Percentiles rank a stretch among this genome's conserved stretches.
phyloP scores from a whole-genome alignment of 2,888 invertebrate species.

The Phyllotreta striolata region DNA sequence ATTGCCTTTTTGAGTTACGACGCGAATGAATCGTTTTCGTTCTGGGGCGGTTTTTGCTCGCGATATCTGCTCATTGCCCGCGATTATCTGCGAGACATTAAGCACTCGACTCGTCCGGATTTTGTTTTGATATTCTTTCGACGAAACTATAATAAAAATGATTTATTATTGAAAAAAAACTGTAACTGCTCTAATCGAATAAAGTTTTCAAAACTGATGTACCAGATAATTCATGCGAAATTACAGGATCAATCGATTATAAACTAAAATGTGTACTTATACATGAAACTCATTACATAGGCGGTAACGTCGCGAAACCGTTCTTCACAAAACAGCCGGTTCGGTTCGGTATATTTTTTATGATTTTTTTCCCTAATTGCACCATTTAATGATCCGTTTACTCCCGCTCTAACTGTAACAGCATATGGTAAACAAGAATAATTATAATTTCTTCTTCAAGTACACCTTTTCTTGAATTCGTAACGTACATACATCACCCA shows the following conservation, averaged over 20 bases:
- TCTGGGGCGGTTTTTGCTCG: slow-evolving; percentile 11
- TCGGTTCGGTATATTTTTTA: slow-evolving; percentile 2
- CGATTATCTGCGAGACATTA: slow-evolving; percentile 7
- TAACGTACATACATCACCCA: slow-evolving; percentile 44
- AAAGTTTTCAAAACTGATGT: not conserved
- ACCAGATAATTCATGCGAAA: slow-evolving; percentile 1
- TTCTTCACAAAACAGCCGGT: not conserved
- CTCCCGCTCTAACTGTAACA: slow-evolving; percentile 29
- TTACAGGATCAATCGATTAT: slow-evolving; percentile 8
- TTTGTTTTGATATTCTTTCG: not conserved
- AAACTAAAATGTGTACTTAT: not conserved
- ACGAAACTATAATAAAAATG: slow-evolving; percentile 1
- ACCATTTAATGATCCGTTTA: slow-evolving; percentile 29
- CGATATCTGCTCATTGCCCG: slow-evolving; percentile 3
- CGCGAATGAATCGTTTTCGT: slow-evolving; percentile 20
- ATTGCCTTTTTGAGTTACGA: slow-evolving; percentile 32
- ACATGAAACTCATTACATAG: slow-evolving; percentile 16
- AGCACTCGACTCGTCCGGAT: not conserved
- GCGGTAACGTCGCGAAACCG: slow-evolving; percentile 20
- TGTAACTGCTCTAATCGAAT: not conserved
- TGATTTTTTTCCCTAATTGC: slow-evolving; percentile 22
- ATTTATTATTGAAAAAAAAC: slow-evolving; percentile 3
- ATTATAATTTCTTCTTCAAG: slow-evolving; percentile 48
- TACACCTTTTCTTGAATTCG: slow-evolving; percentile 47
- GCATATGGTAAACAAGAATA: slow-evolving; percentile 49